Evolutionary conservation across 2,888 invertebrate genomes (phyloP).

Genomic region (Tipula helvola): DNA sequence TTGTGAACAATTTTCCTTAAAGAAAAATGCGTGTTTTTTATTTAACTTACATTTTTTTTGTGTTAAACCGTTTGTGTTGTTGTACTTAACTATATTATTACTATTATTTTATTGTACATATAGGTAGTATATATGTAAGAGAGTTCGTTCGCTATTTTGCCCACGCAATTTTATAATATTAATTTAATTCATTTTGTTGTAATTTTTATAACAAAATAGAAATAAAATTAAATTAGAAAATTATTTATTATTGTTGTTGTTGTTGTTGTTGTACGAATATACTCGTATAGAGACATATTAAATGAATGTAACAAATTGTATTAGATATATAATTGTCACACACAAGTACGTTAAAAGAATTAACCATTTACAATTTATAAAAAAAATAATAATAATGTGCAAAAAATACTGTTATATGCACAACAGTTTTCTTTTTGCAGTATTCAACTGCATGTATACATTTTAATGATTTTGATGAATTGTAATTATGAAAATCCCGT

Average conservation of each 20-base stretch:
- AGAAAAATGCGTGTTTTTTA: not conserved
- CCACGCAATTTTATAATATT: not conserved
- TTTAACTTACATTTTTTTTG: not conserved
- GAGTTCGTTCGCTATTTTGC: not conserved
- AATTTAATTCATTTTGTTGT: slow-evolving; percentile 4
- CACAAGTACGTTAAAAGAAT: slow-evolving; percentile 4
- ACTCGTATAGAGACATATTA: not conserved
- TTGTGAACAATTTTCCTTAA: not conserved
- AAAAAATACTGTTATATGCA: not conserved
- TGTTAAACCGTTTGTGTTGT: not conserved
- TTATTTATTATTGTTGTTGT: not conserved
- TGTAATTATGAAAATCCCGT: not conserved
- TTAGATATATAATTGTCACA: slow-evolving; percentile 4
- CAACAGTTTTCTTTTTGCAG: not conserved
- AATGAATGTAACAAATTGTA: not conserved
- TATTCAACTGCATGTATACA: not conserved
- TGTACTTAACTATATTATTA: not conserved
- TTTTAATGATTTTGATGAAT: not conserved
- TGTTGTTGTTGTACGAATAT: not conserved
- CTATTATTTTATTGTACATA: not conserved
- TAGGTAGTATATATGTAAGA: not conserved
- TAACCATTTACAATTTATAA: not conserved
- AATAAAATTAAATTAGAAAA: slow-evolving; percentile 4
- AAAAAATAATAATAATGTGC: not conserved
- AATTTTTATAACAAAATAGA: not conserved